A percentile compares a stretch with the other conserved stretches of the same genome.
phyloP scores from a whole-genome alignment of 2,888 invertebrate genomes.

The Choristoneura rosaceana region DNA sequence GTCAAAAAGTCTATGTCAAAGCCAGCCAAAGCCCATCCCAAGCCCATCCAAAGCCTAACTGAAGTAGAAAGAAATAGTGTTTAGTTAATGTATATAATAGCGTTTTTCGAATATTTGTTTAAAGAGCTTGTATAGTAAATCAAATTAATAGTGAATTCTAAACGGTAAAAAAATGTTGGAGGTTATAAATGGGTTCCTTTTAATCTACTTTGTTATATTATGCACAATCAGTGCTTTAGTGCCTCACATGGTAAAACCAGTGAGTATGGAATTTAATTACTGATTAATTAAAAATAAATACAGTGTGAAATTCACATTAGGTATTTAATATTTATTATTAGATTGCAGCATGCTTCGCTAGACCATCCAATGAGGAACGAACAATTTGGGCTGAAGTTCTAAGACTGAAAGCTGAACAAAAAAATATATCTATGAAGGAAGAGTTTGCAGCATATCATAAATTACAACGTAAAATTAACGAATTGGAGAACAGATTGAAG shows the following conservation, averaged over 20 bases:
- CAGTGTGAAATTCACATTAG: too few species aligned
- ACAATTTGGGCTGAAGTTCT: conserved; percentile 69
- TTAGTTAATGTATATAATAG: too few species aligned
- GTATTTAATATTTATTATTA: conserved; percentile 52
- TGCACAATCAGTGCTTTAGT: conserved; percentile 78
- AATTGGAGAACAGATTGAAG: conserved; percentile 78
- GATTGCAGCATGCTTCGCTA: conserved; percentile 80
- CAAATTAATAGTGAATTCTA: neutral
- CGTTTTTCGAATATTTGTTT: too few species aligned
- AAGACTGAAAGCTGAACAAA: conserved; percentile 77
- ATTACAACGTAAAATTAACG: conserved; percentile 84
- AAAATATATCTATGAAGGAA: conserved; percentile 82
- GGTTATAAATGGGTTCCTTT: conserved; percentile 76
- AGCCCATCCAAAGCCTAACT: too few species aligned
- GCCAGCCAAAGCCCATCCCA: too few species aligned
- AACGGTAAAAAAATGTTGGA: conserved; percentile 66
- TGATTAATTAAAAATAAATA: too few species aligned
- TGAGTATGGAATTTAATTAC: conserved; percentile 61
- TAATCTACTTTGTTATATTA: conserved; percentile 75
- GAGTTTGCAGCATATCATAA: conserved; percentile 86
- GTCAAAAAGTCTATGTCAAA: too few species aligned
- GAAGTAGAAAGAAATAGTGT: too few species aligned
- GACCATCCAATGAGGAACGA: conserved; percentile 75
- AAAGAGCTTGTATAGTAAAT: too few species aligned
- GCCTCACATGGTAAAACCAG: conserved; percentile 79